Conservation (phyloP, 2,888 invertebrate species). For the Acanthococcus lagerstroemiae region DNA sequence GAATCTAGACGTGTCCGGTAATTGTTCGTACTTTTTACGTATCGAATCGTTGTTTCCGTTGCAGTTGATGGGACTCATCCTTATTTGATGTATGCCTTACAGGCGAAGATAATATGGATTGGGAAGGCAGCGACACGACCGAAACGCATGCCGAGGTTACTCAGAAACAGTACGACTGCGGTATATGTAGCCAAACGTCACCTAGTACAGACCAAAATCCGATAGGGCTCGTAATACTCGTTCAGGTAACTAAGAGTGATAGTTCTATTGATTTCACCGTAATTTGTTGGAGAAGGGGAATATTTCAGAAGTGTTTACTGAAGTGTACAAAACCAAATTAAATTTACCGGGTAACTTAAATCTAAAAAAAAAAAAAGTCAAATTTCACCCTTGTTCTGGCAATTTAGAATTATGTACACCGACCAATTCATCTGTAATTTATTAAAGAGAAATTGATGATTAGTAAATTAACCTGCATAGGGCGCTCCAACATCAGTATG, state of each 20-base stretch:
- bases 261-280: neutral
- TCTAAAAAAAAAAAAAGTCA: too few species aligned
- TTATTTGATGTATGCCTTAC: slow-evolving; percentile 30
- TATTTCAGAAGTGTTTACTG: too few species aligned
- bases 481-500: too few species aligned
- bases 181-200: slow-evolving; percentile 85
- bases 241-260: slow-evolving; percentile 55
- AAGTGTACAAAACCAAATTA: too few species aligned
- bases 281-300: too few species aligned
- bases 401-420: too few species aligned
- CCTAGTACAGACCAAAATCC: slow-evolving; percentile 73
- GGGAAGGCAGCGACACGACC: slow-evolving; percentile 40
- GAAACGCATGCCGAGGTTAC: neutral
- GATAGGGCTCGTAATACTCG: slow-evolving; percentile 78
- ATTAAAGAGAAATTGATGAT: too few species aligned
- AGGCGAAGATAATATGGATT: slow-evolving; percentile 51
- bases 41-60: too few species aligned
- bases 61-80: neutral
- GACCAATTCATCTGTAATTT: too few species aligned
- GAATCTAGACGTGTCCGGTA: slow-evolving; percentile 6
- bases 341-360: too few species aligned
- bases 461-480: too few species aligned
- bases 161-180: slow-evolving; percentile 78
- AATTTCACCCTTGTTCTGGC: too few species aligned
- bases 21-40: slow-evolving; percentile 1